These are phyloP conservation scores for Trachelus tabidus DNA, from an alignment of 2,888 invertebrate species.

Conservation along the genomic window DNA sequence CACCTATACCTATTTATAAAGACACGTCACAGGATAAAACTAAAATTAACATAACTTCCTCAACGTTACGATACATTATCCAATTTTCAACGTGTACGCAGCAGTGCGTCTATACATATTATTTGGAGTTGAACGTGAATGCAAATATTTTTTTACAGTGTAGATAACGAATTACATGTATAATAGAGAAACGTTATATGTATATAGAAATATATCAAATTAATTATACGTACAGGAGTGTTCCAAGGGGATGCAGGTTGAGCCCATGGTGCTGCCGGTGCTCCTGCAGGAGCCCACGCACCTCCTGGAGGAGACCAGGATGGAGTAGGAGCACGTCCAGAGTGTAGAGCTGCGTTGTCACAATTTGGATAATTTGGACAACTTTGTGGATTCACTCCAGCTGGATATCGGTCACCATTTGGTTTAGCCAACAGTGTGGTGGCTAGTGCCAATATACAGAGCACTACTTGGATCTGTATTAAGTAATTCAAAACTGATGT, in stretches of 20 bases:
- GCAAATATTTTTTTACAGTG: too few species aligned
- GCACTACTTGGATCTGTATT: background rate
- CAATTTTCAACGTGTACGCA: background rate
- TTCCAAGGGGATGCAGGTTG: background rate
- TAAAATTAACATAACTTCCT: background rate
- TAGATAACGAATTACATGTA: background rate
- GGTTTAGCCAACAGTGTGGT: background rate
- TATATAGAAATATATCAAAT: background rate
- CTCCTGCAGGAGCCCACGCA: background rate
- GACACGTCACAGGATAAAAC: background rate
- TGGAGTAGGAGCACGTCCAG: slow-evolving; percentile 1
- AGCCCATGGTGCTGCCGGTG: background rate
- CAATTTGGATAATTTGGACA: slow-evolving; percentile 19
- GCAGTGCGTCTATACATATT: too few species aligned
- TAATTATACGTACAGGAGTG: background rate
- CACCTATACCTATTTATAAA: background rate
- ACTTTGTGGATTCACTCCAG: slow-evolving; percentile 16
- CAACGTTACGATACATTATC: background rate
- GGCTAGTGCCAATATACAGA: background rate
- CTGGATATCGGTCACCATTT: slow-evolving; percentile 10
- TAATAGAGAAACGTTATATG: background rate
- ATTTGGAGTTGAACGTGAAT: too few species aligned
- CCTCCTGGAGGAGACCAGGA: background rate
- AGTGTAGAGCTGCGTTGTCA: slow-evolving; percentile 19
- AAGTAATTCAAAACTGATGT: background rate